Evolutionary conservation across 2,888 invertebrate genomes (phyloP).

Genomic region (Andrena trimmerana): DNA sequence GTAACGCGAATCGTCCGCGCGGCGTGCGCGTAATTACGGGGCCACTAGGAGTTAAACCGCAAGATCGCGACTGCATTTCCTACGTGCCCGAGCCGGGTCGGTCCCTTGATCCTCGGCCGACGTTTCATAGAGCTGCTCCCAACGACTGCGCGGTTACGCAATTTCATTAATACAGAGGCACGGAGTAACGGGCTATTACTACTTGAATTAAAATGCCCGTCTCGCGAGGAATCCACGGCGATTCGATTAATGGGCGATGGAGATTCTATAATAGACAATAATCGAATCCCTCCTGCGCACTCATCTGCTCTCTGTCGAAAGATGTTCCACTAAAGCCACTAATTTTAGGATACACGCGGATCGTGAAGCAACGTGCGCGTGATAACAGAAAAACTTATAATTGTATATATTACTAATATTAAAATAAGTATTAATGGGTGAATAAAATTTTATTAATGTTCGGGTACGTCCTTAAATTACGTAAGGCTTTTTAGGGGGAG

Average conservation of each 20-base stretch:
- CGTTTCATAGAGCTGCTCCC: neutral
- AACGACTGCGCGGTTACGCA: constrained; percentile 35
- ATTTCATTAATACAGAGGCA: constrained; percentile 41
- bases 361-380: too few relatives aligned
- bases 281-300: too few relatives aligned
- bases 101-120: neutral
- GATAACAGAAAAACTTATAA: too few relatives aligned
- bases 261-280: neutral
- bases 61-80: constrained; percentile 42
- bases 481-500: too few relatives aligned
- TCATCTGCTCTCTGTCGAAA: too few relatives aligned
- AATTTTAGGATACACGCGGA: too few relatives aligned
- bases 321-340: too few relatives aligned
- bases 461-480: too few relatives aligned
- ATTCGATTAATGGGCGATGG: neutral
- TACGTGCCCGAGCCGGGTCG: constrained; percentile 8
- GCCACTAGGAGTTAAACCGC: constrained; percentile 43
- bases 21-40: constrained; percentile 43
- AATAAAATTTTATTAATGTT: too few relatives aligned
- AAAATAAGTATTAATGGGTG: too few relatives aligned
- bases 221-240: constrained; percentile 12
- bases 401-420: too few relatives aligned
- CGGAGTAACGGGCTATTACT: neutral
- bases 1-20: constrained; percentile 33
- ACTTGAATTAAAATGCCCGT: neutral